Base-by-base conservation (phyloP, 2,888 invertebrate species). In the Nomada hirtipes region DNA sequence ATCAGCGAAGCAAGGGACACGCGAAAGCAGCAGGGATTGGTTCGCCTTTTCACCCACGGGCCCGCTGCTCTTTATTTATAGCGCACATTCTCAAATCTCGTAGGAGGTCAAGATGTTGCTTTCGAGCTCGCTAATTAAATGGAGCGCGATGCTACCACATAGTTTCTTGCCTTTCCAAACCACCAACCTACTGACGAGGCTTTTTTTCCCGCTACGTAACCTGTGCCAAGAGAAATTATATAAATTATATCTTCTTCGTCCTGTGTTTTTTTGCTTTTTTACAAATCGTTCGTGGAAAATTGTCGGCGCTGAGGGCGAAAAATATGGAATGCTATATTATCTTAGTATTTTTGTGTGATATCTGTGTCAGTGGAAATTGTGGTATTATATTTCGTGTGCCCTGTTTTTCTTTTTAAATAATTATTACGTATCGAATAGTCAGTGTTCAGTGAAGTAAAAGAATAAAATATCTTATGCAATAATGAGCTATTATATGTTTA, bases 61-160 rank as follows among this genome's bases (percentile, higher is more conserved):
- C 76, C 71, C 64, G 78, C 76, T 76, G 76, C 78, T 78, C 70
- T 81, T 84, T 85, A 76, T 81, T 84, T 81, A 78, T 81, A 84
- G 78, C 76, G 65, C 72, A 71, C 64, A 74, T 85, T 82, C 79
- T 79, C 7, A 64, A 76, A 76, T 73, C 76, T 68, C 63, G 71
- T n/a, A 74, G 71, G 53, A 47, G 84, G 85, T 85, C 85, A 84
- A 82, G 85, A 84, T 64, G 84, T 13, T 55, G 76, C 79, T 85
- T 79, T 72, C 85, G 80, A 82, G 77, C 77, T 85, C 67, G 84
- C 83, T 90, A 89, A 89, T 90, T 89, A 86, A 90, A 89, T 89
- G 81, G 85, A 76, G 69, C 86, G 85, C 86, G 88, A 84, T 83
- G 75, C 70, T 82, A 75, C 80, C 72, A 57, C 85, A 47, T 36